Conservation (phyloP, 2,797 vertebrate species). For the Artibeus jamaicensis region DNA sequence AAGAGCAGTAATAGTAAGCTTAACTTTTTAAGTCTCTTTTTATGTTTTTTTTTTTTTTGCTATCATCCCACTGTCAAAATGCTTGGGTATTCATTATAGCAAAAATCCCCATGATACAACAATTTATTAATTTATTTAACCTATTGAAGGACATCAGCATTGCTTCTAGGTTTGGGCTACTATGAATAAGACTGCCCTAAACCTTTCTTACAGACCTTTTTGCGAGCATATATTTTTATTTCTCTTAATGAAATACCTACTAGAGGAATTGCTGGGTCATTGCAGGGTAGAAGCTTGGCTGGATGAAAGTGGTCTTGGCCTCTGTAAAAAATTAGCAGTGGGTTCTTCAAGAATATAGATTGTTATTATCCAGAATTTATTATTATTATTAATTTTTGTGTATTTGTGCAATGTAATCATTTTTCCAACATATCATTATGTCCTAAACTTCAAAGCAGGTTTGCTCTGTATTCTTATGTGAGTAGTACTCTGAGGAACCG, state of each 20-base stretch:
- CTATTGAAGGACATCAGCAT: neutral
- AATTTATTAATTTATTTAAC: neutral
- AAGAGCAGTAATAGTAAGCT: neutral
- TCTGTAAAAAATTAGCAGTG: conserved; percentile 19
- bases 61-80: neutral
- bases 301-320: neutral
- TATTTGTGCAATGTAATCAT: neutral
- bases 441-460: neutral
- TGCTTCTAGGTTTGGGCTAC: neutral
- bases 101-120: neutral
- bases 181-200: neutral
- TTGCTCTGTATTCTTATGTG: neutral
- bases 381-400: neutral
- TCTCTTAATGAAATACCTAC: neutral
- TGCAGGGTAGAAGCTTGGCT: neutral
- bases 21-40: neutral
- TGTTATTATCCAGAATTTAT: neutral
- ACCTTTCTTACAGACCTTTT: neutral
- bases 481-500: neutral
- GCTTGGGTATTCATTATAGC: neutral
- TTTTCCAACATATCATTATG: neutral
- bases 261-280: neutral
- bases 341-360: neutral
- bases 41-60: neutral
- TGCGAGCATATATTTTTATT: neutral